Evolutionary conservation across 2,888 invertebrate species (phyloP), one percentile per base, ranked within the genome.

Genomic region (Parasteatoda lunata): DNA sequence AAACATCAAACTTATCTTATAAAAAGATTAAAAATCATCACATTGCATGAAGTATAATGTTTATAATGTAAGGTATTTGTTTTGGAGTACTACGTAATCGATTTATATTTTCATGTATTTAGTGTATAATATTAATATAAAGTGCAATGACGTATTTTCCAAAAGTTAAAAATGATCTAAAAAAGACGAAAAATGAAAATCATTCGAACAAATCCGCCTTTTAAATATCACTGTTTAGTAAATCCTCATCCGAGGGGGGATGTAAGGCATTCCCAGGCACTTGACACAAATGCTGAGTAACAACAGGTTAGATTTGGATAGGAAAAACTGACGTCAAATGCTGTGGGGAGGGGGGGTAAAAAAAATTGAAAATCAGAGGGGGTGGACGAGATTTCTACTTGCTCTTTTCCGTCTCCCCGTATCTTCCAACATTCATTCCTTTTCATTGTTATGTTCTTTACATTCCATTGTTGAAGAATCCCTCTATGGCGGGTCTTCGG

Each of bases 261-360:
- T 15, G 15, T n/a, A 51, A n/a, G 15, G 51, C 72, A n/a, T 51
- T 51, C 54, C 45, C 9, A 11, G 72, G 49, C 51, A 45, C 65
- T 30, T 48, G 47, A 51, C 13, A 6, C 45, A 73, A 9, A 5
- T 7, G 45, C 64, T 47, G 45, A 45, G 47, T 51, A 76, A 70
- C 82, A 76, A 82, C 82, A 77, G 70, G 76, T 77, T 76, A n/a
- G 15, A 52, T 75, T 75, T 66, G 68, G 52, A 15, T 75, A 52
- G 68, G 66, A 59, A 70, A 65, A 64, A 72, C 13, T 6, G 30
- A 51, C 76, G 70, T n/a, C 59, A 64, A 82, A 70, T 76, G 70
- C 76, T 69, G 64, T 76, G 82, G 51, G 11, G 69, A 7, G 49
- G 69, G 59, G n/a, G 52, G 13, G n/a, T 30, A 70, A 64, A n/a